phyloP scores from a whole-genome alignment of 2,113 vertebrate species.

The Neolamprologus cancellatus region DNA sequence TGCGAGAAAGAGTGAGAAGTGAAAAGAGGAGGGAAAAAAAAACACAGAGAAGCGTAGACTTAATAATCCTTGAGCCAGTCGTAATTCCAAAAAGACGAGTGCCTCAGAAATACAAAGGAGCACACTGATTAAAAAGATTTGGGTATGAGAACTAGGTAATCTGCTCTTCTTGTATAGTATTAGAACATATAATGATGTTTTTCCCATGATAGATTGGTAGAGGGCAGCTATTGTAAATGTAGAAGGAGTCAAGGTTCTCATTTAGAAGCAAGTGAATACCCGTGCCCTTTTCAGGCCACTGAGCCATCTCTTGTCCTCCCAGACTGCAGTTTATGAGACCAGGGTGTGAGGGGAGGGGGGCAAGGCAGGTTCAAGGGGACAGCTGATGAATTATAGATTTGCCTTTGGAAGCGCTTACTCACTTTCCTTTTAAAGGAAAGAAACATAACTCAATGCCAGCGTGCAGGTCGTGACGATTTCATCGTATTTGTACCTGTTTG shows the following conservation, averaged over 20 bases:
- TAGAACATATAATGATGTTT: constrained; percentile 23
- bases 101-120: constrained; percentile 25
- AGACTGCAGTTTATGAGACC: constrained; percentile 57
- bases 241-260: constrained; percentile 59
- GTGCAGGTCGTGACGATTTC: constrained; percentile 34
- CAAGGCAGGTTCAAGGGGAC: constrained; percentile 57
- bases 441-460: constrained; percentile 41
- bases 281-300: constrained; percentile 65
- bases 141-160: constrained; percentile 10
- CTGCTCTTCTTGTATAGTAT: not conserved
- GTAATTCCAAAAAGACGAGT: constrained; percentile 1
- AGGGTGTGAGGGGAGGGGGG: not conserved
- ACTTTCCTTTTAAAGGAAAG: constrained; percentile 51
- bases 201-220: constrained; percentile 19
- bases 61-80: constrained; percentile 13
- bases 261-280: constrained; percentile 51
- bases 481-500: constrained; percentile 42
- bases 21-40: not conserved
- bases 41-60: not conserved
- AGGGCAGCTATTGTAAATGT: constrained; percentile 37
- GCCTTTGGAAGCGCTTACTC: constrained; percentile 63
- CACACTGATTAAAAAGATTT: constrained; percentile 21
- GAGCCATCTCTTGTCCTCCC: constrained; percentile 53
- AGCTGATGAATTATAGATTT: constrained; percentile 71
- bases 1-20: not conserved